These are phyloP conservation scores for Mimumesa dahlbomi DNA, from an alignment of 2,888 invertebrate genomes.

Conservation along the genomic window DNA sequence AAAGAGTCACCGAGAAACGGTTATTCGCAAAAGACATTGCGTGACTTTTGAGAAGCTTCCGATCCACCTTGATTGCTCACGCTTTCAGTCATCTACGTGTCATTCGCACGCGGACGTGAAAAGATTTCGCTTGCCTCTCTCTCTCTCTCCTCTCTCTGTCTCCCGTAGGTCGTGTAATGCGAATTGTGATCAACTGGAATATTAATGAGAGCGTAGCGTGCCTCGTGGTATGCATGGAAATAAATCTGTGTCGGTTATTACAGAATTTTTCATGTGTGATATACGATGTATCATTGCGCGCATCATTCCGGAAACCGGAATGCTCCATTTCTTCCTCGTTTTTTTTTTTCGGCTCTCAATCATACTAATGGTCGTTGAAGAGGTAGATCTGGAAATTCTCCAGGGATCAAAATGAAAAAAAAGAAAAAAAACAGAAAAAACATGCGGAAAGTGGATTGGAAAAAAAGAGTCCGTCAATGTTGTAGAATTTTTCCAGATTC, in stretches of 20 bases:
- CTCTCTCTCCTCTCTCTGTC: not conserved
- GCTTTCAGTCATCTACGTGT: not conserved
- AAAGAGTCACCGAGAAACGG: slow-evolving; percentile 17
- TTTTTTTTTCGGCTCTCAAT: slow-evolving; percentile 38
- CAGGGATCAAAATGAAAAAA: not conserved
- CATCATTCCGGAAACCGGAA: too few relatives aligned
- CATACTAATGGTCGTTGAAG: slow-evolving; percentile 44
- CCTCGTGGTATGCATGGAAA: too few relatives aligned
- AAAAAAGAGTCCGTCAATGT: not conserved
- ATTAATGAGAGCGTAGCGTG: not conserved
- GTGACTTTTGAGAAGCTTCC: slow-evolving; percentile 28
- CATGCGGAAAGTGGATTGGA: not conserved
- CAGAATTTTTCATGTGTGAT: too few relatives aligned
- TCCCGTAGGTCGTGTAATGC: not conserved
- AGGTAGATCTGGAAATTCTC: slow-evolving; percentile 18
- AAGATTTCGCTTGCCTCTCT: not conserved
- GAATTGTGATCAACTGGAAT: not conserved
- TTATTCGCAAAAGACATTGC: slow-evolving; percentile 25
- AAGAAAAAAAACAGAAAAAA: too few relatives aligned
- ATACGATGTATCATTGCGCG: too few relatives aligned
- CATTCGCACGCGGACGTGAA: slow-evolving; percentile 2
- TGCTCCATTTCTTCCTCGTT: too few relatives aligned
- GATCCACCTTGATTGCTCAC: slow-evolving; percentile 6
- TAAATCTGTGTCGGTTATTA: too few relatives aligned
- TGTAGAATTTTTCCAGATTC: not conserved